Evolutionary conservation across 1,140 invertebrate species (phyloP).

Genomic region (Sipha flava): DNA sequence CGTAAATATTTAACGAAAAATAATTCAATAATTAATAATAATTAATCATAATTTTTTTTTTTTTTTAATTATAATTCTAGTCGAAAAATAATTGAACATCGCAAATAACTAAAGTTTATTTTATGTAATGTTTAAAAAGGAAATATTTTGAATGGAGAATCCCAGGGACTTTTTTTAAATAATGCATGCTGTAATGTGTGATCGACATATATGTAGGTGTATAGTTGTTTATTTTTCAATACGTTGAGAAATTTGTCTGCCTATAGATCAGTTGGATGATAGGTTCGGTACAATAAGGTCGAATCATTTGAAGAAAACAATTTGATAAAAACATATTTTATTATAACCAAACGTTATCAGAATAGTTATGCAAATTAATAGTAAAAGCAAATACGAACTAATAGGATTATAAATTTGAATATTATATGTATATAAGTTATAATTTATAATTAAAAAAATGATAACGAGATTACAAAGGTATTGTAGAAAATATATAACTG

Average conservation of each 20-base stretch:
- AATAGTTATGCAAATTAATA: not conserved
- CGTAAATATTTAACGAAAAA: too few species aligned
- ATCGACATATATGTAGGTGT: too few species aligned
- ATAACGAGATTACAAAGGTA: conserved; percentile 5
- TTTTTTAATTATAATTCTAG: too few species aligned
- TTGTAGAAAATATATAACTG: not conserved
- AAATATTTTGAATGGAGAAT: too few species aligned
- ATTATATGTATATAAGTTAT: not conserved
- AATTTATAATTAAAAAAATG: not conserved
- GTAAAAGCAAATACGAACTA: not conserved
- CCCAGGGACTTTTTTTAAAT: too few species aligned
- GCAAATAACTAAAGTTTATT: too few species aligned
- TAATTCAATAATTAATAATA: too few species aligned
- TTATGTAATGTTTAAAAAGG: too few species aligned
- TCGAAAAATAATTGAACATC: too few species aligned
- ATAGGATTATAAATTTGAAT: conserved; percentile 13
- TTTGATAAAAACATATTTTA: not conserved
- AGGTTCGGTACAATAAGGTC: conserved; percentile 4
- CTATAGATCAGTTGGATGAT: not conserved
- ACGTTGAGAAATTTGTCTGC: not conserved
- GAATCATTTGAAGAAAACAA: conserved; percentile 18
- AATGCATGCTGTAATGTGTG: not conserved
- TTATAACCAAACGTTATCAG: not conserved
- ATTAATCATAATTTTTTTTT: too few species aligned
- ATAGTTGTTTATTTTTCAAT: not conserved